These are phyloP conservation scores for Pammene aurita DNA, from an alignment of 2,888 invertebrate genomes.

Conservation along the genomic window DNA sequence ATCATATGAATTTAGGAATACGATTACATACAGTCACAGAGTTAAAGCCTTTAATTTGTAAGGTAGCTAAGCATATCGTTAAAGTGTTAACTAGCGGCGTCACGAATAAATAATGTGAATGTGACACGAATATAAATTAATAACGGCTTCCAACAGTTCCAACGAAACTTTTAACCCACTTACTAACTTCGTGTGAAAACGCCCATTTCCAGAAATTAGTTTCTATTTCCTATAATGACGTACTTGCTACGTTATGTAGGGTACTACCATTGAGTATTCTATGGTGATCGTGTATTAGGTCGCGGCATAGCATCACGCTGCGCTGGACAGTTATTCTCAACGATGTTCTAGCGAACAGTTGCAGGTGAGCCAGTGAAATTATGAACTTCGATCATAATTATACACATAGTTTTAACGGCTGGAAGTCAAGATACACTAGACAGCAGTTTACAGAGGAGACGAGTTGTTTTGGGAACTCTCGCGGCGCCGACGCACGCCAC, in stretches of 20 bases:
- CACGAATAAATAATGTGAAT: not conserved
- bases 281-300: constrained; percentile 14
- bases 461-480: constrained; percentile 5
- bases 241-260: constrained; percentile 10
- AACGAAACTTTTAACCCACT: not conserved
- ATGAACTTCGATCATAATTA: not conserved
- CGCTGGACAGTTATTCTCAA: constrained; percentile 2
- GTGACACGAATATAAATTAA: constrained; percentile 12
- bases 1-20: no score
- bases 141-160: not conserved
- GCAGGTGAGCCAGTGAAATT: not conserved
- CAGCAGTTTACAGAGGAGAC: not conserved
- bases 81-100: not conserved
- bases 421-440: not conserved
- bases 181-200: constrained; percentile 9
- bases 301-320: constrained; percentile 31
- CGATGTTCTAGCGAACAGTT: not conserved
- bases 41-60: no score
- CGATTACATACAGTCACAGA: no score
- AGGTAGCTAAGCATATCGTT: no score
- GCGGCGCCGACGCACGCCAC: constrained; percentile 5
- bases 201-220: constrained; percentile 4
- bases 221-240: constrained; percentile 9
- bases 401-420: not conserved
- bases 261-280: constrained; percentile 13